Evolutionary conservation across 2,797 vertebrate species (phyloP).

Genomic region (Pipistrellus pipistrellus): DNA sequence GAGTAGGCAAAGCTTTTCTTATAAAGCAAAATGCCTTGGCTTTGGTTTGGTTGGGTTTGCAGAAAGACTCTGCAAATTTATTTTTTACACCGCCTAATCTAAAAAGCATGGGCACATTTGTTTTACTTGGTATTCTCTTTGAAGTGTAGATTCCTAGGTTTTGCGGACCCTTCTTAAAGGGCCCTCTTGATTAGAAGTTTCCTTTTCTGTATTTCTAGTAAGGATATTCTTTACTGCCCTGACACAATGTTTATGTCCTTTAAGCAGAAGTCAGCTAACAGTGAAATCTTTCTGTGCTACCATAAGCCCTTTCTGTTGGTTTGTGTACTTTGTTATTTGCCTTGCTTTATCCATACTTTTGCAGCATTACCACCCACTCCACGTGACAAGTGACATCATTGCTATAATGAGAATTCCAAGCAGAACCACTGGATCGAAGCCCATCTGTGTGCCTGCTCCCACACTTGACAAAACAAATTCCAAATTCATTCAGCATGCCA

Average conservation of each 20-base stretch:
- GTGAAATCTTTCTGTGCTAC: conserved; percentile 34
- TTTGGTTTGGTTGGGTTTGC: neutral
- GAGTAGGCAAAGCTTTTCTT: conserved; percentile 52
- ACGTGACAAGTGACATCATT: conserved; percentile 83
- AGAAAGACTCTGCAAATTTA: conserved; percentile 1
- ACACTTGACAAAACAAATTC: conserved; percentile 82
- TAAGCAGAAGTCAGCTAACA: conserved; percentile 43
- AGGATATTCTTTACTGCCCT: neutral
- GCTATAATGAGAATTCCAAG: conserved; percentile 83
- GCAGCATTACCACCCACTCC: conserved; percentile 74
- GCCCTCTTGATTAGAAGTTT: neutral
- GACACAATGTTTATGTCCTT: neutral
- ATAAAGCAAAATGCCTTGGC: conserved; percentile 49
- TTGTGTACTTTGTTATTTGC: conserved; percentile 53
- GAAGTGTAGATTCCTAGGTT: conserved; percentile 18
- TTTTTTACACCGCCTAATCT: conserved; percentile 46
- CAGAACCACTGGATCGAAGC: conserved; percentile 78
- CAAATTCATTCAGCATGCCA: conserved; percentile 84
- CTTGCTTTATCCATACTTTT: conserved; percentile 76
- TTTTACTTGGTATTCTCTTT: conserved; percentile 51
- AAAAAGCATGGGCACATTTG: conserved; percentile 22
- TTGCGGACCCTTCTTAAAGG: neutral
- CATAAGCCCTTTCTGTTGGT: conserved; percentile 20
- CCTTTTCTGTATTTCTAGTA: conserved; percentile 19
- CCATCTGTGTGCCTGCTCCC: conserved; percentile 82